These are phyloP conservation scores for Campylomormyrus tamandua DNA, from an alignment of 2,113 vertebrate genomes.

Conservation along the genomic window DNA sequence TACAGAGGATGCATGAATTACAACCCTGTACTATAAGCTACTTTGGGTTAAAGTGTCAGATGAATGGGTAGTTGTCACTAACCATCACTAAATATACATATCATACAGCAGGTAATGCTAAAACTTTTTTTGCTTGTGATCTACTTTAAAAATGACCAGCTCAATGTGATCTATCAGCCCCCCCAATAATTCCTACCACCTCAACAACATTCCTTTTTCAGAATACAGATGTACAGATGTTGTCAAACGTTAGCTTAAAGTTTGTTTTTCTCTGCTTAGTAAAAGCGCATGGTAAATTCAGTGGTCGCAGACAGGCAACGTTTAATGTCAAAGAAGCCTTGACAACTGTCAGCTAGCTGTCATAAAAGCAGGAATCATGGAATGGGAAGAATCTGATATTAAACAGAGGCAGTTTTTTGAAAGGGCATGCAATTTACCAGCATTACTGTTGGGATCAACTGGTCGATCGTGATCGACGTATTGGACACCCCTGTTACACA, in stretches of 20 bases:
- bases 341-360: no score
- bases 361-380: not conserved
- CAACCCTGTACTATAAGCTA: not conserved
- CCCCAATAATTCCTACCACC: not conserved
- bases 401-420: not conserved
- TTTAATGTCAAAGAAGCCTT: no score
- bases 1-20: not conserved
- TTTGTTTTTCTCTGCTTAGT: not conserved
- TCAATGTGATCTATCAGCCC: not conserved
- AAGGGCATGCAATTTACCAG: not conserved
- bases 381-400: not conserved
- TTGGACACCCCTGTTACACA: not conserved
- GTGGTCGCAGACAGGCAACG: no score
- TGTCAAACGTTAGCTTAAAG: not conserved
- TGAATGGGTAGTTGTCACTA: not conserved
- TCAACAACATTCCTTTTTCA: not conserved
- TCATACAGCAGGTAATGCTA: not conserved
- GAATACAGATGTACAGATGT: not conserved
- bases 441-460: not conserved
- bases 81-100: not conserved
- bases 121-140: not conserved
- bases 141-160: not conserved
- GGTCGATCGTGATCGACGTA: not conserved
- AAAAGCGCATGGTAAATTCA: not conserved
- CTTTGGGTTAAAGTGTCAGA: not conserved